phyloP scores from a whole-genome alignment of 1,140 invertebrate species.

The Agrilus planipennis region DNA sequence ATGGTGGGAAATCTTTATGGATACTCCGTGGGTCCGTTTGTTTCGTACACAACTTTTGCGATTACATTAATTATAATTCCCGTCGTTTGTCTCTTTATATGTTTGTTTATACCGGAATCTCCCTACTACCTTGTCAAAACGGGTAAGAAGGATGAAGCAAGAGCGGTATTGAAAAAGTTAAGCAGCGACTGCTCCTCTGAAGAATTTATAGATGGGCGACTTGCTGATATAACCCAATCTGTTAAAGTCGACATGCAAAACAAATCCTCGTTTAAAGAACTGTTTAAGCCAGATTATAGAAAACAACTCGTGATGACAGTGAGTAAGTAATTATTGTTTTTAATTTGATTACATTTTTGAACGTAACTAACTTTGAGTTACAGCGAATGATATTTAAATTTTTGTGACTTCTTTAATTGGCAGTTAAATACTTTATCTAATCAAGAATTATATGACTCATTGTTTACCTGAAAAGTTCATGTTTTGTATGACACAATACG shows the following conservation, averaged over 20 bases:
- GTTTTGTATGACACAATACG: no score
- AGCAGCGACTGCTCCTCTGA: not conserved
- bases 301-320: not conserved
- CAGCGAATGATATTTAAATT: no score
- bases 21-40: not conserved
- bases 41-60: not conserved
- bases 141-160: not conserved
- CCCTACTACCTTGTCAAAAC: conserved; percentile 1
- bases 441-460: no score
- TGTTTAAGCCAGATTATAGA: not conserved
- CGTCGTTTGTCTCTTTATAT: not conserved
- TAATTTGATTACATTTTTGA: no score
- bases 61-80: not conserved
- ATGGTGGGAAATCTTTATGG: not conserved
- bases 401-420: no score
- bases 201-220: not conserved
- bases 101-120: not conserved
- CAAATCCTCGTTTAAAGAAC: conserved; percentile 7
- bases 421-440: no score
- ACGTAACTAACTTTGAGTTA: no score
- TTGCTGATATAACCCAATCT: not conserved
- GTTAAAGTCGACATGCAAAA: conserved; percentile 5
- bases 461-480: no score
- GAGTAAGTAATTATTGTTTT: no score
- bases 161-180: not conserved